Conservation (phyloP, 2,113 vertebrate species). For the Opisthocomus hoazin region DNA sequence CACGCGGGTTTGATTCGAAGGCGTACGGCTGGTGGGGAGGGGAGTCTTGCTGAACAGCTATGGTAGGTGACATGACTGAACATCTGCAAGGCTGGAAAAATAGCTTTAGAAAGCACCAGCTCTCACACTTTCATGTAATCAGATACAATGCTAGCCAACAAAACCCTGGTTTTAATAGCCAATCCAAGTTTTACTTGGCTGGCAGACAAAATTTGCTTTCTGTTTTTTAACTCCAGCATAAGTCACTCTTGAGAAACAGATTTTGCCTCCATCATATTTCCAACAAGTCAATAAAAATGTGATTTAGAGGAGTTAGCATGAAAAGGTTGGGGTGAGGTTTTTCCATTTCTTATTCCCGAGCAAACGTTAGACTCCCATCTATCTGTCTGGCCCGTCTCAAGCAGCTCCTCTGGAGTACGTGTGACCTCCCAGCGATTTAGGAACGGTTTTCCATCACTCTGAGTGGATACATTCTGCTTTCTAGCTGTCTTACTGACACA, state of each 20-base stretch:
- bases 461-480: not conserved
- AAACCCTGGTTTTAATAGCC: constrained; percentile 39
- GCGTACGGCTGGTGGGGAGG: not conserved
- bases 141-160: constrained; percentile 12
- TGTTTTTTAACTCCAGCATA: constrained; percentile 37
- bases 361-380: not conserved
- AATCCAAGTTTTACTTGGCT: constrained; percentile 50
- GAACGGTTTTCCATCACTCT: not conserved
- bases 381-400: not conserved
- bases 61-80: not conserved
- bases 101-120: not conserved
- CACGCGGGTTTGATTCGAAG: not conserved
- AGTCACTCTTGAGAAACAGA: constrained; percentile 43
- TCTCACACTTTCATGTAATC: constrained; percentile 30
- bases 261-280: not conserved
- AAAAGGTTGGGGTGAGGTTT: not conserved
- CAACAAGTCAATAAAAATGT: constrained; percentile 21
- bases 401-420: not conserved
- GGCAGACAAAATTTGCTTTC: constrained; percentile 9
- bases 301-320: not conserved
- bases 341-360: not conserved
- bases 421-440: not conserved
- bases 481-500: not conserved
- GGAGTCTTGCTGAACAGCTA: not conserved
- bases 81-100: constrained; percentile 25